Conservation (phyloP, 2,888 invertebrate species). For the Agrilus mali region DNA sequence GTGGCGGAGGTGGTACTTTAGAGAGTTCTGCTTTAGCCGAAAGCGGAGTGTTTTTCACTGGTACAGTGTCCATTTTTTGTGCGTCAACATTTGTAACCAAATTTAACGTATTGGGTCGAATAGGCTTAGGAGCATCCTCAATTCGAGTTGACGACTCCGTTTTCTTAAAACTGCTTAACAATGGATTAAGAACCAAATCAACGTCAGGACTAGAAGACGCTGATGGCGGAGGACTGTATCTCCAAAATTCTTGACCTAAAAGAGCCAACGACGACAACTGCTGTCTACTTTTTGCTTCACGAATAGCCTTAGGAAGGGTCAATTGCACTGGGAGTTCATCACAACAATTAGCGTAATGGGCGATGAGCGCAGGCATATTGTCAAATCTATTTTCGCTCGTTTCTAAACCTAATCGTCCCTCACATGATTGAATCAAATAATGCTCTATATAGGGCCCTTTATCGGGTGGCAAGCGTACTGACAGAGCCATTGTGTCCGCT, state of each 20-base stretch:
- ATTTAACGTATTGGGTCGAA: conserved; percentile 73
- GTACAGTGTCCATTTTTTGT: conserved; percentile 13
- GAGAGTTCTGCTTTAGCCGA: conserved; percentile 20
- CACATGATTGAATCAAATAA: conserved; percentile 82
- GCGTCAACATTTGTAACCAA: conserved; percentile 44
- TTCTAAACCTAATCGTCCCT: conserved; percentile 74
- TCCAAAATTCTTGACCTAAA: conserved; percentile 80
- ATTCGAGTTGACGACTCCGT: conserved; percentile 43
- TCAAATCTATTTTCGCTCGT: conserved; percentile 89
- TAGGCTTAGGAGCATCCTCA: conserved; percentile 37
- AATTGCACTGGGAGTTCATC: conserved; percentile 89
- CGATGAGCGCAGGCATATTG: conserved; percentile 83
- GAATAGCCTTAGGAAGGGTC: conserved; percentile 70
- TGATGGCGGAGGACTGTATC: conserved; percentile 32
- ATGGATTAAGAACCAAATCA: conserved; percentile 63
- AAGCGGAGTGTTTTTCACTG: conserved; percentile 17
- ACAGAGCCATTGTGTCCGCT: conserved; percentile 87
- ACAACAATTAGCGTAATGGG: conserved; percentile 87
- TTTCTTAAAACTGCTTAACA: conserved; percentile 60
- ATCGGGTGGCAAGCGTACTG: conserved; percentile 75
- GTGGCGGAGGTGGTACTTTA: conserved; percentile 69
- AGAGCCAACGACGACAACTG: conserved; percentile 82
- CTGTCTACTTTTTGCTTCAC: conserved; percentile 79
- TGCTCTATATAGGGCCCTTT: conserved; percentile 91
- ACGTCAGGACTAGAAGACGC: conserved; percentile 39